Evolutionary conservation across 2,113 vertebrate species (phyloP).

Genomic region (Corydoras sp.): DNA sequence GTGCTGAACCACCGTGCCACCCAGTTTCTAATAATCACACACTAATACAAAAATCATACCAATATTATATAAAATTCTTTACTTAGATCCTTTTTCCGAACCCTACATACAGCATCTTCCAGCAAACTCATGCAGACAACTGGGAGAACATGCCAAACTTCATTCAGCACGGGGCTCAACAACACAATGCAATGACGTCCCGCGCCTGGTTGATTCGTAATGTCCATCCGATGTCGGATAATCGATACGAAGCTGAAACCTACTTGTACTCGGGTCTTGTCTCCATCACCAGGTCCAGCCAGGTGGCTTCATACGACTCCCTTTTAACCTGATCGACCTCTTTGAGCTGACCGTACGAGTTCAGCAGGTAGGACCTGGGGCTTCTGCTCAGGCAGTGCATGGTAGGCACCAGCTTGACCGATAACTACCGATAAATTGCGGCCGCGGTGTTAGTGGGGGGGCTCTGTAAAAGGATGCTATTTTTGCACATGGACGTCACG

Average conservation of each 20-base stretch:
- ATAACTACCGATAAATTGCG: conserved; percentile 19
- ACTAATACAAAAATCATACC: too few relatives aligned
- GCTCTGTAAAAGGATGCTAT: conserved; percentile 45
- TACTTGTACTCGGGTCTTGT: conserved; percentile 60
- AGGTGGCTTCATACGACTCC: conserved; percentile 56
- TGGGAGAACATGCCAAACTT: too few relatives aligned
- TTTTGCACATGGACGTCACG: conserved; percentile 41
- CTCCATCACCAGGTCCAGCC: conserved; percentile 62
- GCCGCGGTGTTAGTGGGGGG: not conserved
- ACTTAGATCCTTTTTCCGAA: too few relatives aligned
- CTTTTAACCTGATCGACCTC: conserved; percentile 55
- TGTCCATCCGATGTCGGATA: too few relatives aligned
- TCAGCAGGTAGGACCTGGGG: conserved; percentile 52
- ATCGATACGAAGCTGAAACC: conserved; percentile 8
- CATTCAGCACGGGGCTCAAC: too few relatives aligned
- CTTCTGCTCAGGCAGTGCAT: conserved; percentile 60
- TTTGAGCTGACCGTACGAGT: conserved; percentile 57
- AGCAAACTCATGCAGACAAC: too few relatives aligned
- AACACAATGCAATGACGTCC: too few relatives aligned
- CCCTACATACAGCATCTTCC: too few relatives aligned
- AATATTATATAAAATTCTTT: too few relatives aligned
- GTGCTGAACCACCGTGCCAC: too few relatives aligned
- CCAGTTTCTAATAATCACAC: too few relatives aligned
- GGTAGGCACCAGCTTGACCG: conserved; percentile 6
- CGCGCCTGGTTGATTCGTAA: too few relatives aligned